Conservation (phyloP, 2,888 invertebrate species). For the Chorisops tibialis region DNA sequence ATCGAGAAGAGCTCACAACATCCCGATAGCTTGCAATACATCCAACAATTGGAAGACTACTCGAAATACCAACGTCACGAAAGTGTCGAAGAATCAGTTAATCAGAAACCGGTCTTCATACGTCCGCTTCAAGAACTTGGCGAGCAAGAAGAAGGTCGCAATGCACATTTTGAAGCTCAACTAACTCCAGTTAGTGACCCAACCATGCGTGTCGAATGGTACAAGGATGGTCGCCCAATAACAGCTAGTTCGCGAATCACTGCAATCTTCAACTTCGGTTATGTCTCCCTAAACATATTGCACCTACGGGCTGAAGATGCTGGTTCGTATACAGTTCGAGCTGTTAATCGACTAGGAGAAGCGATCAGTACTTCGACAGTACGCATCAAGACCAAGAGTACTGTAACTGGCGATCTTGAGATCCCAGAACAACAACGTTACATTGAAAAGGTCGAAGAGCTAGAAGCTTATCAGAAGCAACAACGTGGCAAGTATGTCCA, state of each 20-base stretch:
- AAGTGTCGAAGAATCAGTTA: constrained; percentile 74
- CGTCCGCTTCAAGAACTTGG: constrained; percentile 82
- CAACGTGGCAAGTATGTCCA: constrained; percentile 76
- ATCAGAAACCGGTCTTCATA: constrained; percentile 83
- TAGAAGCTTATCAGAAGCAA: constrained; percentile 83
- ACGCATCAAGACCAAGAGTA: constrained; percentile 72
- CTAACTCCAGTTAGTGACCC: constrained; percentile 89
- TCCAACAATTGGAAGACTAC: constrained; percentile 86
- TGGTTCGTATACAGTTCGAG: constrained; percentile 89
- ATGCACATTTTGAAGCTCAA: constrained; percentile 91
- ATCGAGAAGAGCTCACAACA: constrained; percentile 88
- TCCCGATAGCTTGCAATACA: constrained; percentile 86
- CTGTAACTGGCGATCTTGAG: constrained; percentile 81
- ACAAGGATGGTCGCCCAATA: constrained; percentile 89
- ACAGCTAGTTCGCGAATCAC: constrained; percentile 96
- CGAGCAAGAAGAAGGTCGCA: constrained; percentile 83
- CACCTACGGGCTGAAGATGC: constrained; percentile 98
- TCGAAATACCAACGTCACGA: constrained; percentile 82
- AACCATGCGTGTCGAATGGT: constrained; percentile 93
- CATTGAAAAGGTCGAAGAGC: constrained; percentile 86
- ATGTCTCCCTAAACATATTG: constrained; percentile 97
- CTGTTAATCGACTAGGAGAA: constrained; percentile 87
- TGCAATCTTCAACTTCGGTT: constrained; percentile 98
- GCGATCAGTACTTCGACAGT: constrained; percentile 80
- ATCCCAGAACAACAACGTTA: constrained; percentile 87